A percentile compares a stretch with the other conserved stretches of the same genome.
Conservation (phyloP, 2,113 vertebrate species). For the Lophius piscatorius region DNA sequence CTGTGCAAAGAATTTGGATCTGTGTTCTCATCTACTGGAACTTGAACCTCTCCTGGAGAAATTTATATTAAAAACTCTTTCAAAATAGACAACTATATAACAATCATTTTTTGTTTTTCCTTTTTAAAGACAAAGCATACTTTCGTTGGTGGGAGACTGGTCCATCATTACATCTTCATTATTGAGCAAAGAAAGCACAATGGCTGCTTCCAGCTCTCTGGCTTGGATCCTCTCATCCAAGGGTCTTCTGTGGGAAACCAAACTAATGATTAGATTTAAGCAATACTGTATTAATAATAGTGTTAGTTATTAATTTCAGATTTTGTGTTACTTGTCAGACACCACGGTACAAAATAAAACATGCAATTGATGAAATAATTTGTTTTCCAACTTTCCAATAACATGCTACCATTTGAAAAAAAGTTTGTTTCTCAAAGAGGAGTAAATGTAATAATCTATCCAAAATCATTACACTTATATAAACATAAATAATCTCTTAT, state of each 20-base stretch:
- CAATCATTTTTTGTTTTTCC: background rate
- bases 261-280: background rate
- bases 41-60: slow-evolving; percentile 43
- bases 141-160: slow-evolving; percentile 19
- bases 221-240: slow-evolving; percentile 85
- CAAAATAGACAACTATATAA: background rate
- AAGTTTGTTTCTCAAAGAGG: too few species aligned
- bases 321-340: background rate
- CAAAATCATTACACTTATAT: too few species aligned
- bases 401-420: too few species aligned
- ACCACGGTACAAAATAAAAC: background rate
- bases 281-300: background rate
- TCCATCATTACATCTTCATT: slow-evolving; percentile 5
- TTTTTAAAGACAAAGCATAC: slow-evolving; percentile 25
- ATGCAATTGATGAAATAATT: background rate
- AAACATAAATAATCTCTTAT: too few species aligned
- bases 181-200: slow-evolving; percentile 82
- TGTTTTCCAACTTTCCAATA: too few species aligned
- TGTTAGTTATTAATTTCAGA: background rate
- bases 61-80: background rate
- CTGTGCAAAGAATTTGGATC: slow-evolving; percentile 40
- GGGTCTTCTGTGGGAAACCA: slow-evolving; percentile 75
- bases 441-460: too few species aligned
- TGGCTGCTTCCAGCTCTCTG: slow-evolving; percentile 88
- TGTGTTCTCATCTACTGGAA: slow-evolving; percentile 52